Conservation (phyloP, 2,888 invertebrate genomes). For the Ochropacha duplaris region DNA sequence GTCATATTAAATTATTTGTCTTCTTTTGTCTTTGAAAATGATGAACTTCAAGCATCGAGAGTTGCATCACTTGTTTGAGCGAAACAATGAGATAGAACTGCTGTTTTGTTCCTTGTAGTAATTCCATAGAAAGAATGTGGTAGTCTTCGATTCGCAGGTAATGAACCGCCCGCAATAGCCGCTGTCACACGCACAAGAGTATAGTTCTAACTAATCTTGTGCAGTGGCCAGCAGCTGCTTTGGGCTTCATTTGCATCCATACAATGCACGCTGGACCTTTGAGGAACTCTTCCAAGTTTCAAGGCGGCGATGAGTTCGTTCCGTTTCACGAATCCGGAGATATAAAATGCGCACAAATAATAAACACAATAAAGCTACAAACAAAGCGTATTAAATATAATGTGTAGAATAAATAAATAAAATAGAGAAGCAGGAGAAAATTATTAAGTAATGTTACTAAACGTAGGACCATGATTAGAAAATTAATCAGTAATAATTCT, state of each 20-base stretch:
- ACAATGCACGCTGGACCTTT: constrained; percentile 31
- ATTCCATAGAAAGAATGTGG: constrained; percentile 6
- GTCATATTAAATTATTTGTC: background rate
- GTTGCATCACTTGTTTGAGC: background rate
- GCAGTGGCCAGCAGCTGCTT: constrained; percentile 99
- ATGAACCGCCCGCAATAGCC: constrained; percentile 95
- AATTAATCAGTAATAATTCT: no score
- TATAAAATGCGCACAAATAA: background rate
- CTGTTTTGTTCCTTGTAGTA: background rate
- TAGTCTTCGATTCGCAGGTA: constrained; percentile 57
- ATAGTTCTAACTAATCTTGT: constrained; percentile 93
- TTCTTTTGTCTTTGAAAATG: background rate
- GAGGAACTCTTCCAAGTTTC: constrained; percentile 27
- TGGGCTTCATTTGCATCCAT: constrained; percentile 84
- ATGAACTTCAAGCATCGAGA: background rate
- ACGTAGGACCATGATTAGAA: no score
- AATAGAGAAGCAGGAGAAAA: background rate
- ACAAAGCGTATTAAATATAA: background rate
- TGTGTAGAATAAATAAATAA: background rate
- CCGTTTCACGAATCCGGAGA: background rate
- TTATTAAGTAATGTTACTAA: background rate
- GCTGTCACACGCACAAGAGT: constrained; percentile 99
- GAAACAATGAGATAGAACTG: background rate
- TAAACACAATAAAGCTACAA: background rate
- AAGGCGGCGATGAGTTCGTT: background rate